Base-by-base conservation (phyloP, 2,797 vertebrate genomes). In the Syngnathus rostellatus region DNA sequence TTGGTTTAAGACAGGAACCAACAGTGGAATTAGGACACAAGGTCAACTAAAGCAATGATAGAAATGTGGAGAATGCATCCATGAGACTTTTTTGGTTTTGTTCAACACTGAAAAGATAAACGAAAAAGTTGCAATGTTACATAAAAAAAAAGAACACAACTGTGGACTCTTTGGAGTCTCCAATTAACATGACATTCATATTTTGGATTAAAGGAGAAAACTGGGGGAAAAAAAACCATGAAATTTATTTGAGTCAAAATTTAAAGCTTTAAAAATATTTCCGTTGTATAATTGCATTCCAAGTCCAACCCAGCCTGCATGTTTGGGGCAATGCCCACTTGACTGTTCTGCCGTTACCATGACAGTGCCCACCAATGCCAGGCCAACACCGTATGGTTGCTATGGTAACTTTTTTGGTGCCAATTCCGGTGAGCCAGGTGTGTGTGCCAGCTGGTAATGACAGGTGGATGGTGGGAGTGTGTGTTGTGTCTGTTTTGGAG, bases 381-480 rank as follows among this genome's bases (percentile, higher is more conserved):
- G 73, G 77, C 71, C 81, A 80, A 79, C 76, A 62, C 83, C 85
- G 86, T 87, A 86, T 85, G 84, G 88, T 88, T 87, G 77, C 85
- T 68, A 87, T 83, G 80, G 88, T 77, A 77, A 88, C 77, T 72
- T 66, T 77, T 81, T 82, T 85, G 86, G 16, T 16, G 86, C 85
- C 11, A 67, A 58, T 65, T 78, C 69, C 40, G n/a, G 65, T 62
- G 74, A 81, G 77, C 78, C 85, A 88, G 86, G 88, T 89, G 85
- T 88, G 81, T 81, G 72, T 79, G 88, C 86, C 88, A 88, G 86
- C 85, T 89, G 88, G 86, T 85, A 59, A 70, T 11, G 84, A 83
- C 88, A 89, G 88, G 88, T 87, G 85, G 81, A 83, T 72, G 69
- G 83, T 84, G 83, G 81, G 85, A 77, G 77, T 70, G 75, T 64